Evolutionary conservation across 2,888 invertebrate species (phyloP).

Genomic region (Heliconius cydno): DNA sequence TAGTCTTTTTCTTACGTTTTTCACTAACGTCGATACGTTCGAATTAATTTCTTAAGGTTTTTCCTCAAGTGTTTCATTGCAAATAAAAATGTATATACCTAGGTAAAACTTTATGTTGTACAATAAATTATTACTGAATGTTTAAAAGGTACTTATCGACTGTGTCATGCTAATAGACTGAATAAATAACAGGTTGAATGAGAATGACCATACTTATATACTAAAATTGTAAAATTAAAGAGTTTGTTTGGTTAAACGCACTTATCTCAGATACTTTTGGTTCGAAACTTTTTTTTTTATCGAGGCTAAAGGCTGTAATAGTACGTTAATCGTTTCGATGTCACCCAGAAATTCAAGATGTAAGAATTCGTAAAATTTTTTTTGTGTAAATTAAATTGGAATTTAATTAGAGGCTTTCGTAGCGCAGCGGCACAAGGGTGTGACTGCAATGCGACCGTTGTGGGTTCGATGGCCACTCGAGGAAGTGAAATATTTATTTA

Average conservation of each 20-base stretch:
- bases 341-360: too few species aligned
- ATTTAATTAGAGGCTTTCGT: neutral
- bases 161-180: neutral
- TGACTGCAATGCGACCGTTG: neutral
- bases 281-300: too few species aligned
- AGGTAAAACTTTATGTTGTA: neutral
- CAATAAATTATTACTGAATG: neutral
- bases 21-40: neutral
- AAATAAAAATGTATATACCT: neutral
- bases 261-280: too few species aligned
- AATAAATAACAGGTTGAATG: neutral
- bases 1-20: neutral
- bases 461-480: neutral
- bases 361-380: too few species aligned
- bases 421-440: neutral
- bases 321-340: too few species aligned
- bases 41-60: neutral
- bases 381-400: too few species aligned
- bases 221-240: neutral
- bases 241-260: neutral
- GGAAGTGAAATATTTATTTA: neutral
- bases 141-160: neutral
- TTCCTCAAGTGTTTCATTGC: neutral
- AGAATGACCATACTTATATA: neutral
- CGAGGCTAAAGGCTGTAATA: too few species aligned